Base-by-base conservation (phyloP, 2,888 invertebrate species). In the Lasioglossum figueresi region DNA sequence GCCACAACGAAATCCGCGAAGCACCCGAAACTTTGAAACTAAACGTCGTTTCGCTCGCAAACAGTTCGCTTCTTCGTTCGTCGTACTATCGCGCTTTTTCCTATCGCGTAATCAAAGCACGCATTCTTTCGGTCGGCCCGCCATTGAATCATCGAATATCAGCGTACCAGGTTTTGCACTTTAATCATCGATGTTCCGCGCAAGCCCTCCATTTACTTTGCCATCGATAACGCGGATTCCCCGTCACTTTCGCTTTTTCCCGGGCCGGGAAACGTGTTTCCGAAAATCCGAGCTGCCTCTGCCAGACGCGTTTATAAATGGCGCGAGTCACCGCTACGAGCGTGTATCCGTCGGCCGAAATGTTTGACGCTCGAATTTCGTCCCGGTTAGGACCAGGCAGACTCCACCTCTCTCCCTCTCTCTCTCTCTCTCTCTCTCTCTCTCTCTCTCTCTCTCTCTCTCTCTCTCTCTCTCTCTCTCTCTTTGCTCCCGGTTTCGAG, bases 121-220 rank as follows among this genome's bases (percentile, higher is more conserved):
- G 70, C 37, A 45, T 76, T 76, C 48, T 73, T 76, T 40, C 37
- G 37, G 16, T 34, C 19, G 76, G 23, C 73, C 77, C 76, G 84
- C 84, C 86, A 79, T 83, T 80, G 83, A 87, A 88, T 91, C 90
- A 91, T 85, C 88, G 82, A 86, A 83, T 81, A 91, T 80, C 86
- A 79, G 73, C 82, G 84, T 87, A 90, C 91, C 82, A 88, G 90
- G 68, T 91, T 90, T 90, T 91, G 90, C 90, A 90, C 90, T 90
- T 88, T 90, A 90, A 89, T 83, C 88, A 80, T 52, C 82, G 76
- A 73, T 84, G 84, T 83, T 82, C 73, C 82, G 23, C 68, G n/a
- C 76, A 63, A 19, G 66, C 80, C 48, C 74, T 74, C 79, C 83
- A 77, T 91, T 90, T 86, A 80, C 87, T 78, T 81, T 78, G 77